Evolutionary conservation across 2,888 invertebrate species (phyloP).

Genomic region (Phengaris alcon): DNA sequence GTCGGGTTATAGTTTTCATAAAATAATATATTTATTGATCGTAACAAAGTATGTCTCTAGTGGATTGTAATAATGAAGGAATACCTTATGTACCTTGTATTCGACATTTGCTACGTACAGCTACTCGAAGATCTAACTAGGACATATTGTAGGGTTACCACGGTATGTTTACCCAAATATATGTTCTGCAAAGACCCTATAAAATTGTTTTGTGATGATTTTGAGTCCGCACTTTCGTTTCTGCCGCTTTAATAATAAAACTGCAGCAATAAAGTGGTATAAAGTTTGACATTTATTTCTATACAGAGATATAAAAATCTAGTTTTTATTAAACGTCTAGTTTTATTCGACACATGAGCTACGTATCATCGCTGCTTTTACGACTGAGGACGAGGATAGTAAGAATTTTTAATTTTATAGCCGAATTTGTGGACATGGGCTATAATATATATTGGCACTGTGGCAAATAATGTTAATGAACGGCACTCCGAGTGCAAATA

Average conservation of each 20-base stretch:
- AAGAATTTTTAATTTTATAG: slow-evolving; percentile 73
- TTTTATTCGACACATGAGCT: slow-evolving; percentile 13
- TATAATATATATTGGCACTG: background rate
- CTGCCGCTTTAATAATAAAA: slow-evolving; percentile 4
- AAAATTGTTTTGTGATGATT: slow-evolving; percentile 3
- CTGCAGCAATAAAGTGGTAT: slow-evolving; percentile 14
- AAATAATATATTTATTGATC: too few relatives aligned
- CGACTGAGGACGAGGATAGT: slow-evolving; percentile 60
- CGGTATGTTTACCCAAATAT: background rate
- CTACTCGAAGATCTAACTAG: too few relatives aligned
- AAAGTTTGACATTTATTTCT: slow-evolving; percentile 17
- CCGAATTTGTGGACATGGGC: slow-evolving; percentile 33
- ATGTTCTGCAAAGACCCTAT: background rate
- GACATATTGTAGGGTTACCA: too few relatives aligned
- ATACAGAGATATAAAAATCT: slow-evolving; percentile 17
- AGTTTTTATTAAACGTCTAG: slow-evolving; percentile 9
- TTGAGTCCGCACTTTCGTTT: slow-evolving; percentile 1
- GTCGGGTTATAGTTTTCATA: too few relatives aligned
- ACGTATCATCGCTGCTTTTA: slow-evolving; percentile 47
- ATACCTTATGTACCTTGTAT: too few relatives aligned
- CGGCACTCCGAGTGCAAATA: too few relatives aligned
- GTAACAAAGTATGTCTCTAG: too few relatives aligned
- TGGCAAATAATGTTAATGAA: background rate
- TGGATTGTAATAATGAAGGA: too few relatives aligned
- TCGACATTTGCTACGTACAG: too few relatives aligned